These are phyloP conservation scores for Odontamblyopus rebecca DNA, from an alignment of 2,797 vertebrate genomes.

Conservation along the genomic window DNA sequence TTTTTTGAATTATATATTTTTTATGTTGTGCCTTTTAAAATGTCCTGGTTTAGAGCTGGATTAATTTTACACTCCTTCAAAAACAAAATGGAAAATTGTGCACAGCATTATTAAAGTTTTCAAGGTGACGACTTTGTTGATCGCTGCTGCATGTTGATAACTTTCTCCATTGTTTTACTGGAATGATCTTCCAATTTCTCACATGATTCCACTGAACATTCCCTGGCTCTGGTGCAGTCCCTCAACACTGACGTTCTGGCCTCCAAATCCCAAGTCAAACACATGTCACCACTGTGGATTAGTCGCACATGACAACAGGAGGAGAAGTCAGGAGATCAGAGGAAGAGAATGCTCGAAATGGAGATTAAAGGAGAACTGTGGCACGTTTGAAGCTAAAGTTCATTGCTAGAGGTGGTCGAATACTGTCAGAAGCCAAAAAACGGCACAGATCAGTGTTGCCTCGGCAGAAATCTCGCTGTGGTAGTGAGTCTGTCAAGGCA, in stretches of 20 bases:
- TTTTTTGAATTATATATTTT: no score
- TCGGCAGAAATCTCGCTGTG: no score
- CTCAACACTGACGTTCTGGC: constrained; percentile 12
- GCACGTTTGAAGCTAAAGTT: no score
- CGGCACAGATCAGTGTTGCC: no score
- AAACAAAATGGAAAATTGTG: no score
- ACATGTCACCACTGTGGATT: constrained; percentile 39
- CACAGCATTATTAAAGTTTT: not conserved
- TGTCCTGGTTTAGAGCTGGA: not conserved
- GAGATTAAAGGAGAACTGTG: not conserved
- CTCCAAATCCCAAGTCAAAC: constrained; percentile 13
- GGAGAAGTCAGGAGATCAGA: constrained; percentile 20
- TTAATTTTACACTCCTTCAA: not conserved
- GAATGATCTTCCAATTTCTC: constrained; percentile 1
- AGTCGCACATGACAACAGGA: constrained; percentile 39
- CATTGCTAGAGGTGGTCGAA: no score
- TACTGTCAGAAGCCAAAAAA: no score
- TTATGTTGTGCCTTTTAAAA: no score
- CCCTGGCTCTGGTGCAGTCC: not conserved
- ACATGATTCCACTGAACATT: not conserved
- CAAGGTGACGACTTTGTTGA: not conserved
- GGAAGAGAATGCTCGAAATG: constrained; percentile 29
- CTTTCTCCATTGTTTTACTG: not conserved
- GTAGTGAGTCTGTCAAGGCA: no score
- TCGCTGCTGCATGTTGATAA: not conserved